These are phyloP conservation scores for Chauna torquata DNA, from an alignment of 2,113 vertebrate species.

Conservation along the genomic window DNA sequence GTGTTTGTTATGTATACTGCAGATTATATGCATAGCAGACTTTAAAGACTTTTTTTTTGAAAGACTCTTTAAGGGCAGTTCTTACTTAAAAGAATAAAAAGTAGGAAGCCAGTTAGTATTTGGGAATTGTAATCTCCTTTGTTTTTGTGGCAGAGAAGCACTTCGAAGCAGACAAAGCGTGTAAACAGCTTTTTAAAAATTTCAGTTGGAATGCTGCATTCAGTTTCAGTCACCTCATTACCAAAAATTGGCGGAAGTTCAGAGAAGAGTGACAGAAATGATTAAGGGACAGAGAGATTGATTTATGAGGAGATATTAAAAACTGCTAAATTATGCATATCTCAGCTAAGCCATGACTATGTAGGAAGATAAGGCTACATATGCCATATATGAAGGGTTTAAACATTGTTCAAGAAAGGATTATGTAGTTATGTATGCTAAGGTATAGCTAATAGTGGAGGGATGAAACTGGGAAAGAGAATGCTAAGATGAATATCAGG, in stretches of 20 bases:
- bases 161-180: not conserved
- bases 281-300: not conserved
- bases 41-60: not conserved
- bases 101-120: not conserved
- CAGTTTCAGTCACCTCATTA: not conserved
- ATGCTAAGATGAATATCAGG: not conserved
- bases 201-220: not conserved
- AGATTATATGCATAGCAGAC: not conserved
- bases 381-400: not conserved
- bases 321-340: not conserved
- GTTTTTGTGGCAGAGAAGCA: not conserved
- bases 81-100: not conserved
- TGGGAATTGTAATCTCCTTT: not conserved
- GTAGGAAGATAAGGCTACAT: not conserved
- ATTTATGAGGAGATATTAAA: constrained; percentile 5
- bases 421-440: not conserved
- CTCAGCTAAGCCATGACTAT: not conserved
- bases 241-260: not conserved
- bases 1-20: not conserved
- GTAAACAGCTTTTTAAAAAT: not conserved
- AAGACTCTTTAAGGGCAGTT: not conserved
- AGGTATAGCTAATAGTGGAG: not conserved
- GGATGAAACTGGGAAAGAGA: not conserved
- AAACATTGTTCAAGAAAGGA: not conserved
- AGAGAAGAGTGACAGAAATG: not conserved